Conservation (phyloP, 1,140 invertebrate genomes). For the Lerema accius region DNA sequence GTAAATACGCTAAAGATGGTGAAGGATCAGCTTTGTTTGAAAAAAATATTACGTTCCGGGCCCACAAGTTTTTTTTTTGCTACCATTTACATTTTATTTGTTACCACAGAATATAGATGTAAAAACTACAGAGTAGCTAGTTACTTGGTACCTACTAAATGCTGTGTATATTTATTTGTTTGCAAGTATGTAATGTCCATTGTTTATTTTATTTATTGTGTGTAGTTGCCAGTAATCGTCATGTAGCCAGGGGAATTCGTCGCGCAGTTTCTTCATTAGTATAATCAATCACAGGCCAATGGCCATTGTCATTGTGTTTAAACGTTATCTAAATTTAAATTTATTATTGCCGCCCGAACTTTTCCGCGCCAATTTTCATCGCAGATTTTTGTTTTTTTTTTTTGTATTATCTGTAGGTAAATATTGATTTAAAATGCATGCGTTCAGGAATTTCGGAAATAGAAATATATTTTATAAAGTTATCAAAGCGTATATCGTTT, state of each 20-base stretch:
- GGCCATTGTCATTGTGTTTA: slow-evolving; percentile 32
- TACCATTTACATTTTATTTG: too few relatives aligned
- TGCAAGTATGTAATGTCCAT: slow-evolving; percentile 1
- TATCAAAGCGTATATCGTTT: too few relatives aligned
- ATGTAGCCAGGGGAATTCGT: slow-evolving; percentile 15
- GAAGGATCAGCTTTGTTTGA: too few relatives aligned
- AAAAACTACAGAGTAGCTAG: too few relatives aligned
- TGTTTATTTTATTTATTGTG: slow-evolving; percentile 24
- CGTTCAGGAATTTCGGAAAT: too few relatives aligned
- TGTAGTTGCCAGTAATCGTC: slow-evolving; percentile 1
- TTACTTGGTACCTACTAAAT: too few relatives aligned
- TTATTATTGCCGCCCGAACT: slow-evolving; percentile 31
- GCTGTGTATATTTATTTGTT: not conserved
- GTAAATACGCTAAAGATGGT: too few relatives aligned
- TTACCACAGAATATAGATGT: too few relatives aligned
- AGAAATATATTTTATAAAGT: too few relatives aligned
- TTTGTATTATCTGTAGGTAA: not conserved
- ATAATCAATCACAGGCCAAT: slow-evolving; percentile 33
- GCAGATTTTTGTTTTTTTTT: not conserved
- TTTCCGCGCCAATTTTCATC: slow-evolving; percentile 24
- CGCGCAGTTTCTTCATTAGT: slow-evolving; percentile 30
- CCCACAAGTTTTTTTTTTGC: too few relatives aligned
- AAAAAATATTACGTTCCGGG: too few relatives aligned
- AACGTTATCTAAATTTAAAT: slow-evolving; percentile 32
- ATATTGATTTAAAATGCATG: too few relatives aligned